phyloP scores from a whole-genome alignment of 2,888 invertebrate species.

The Drosophila seclusa region DNA sequence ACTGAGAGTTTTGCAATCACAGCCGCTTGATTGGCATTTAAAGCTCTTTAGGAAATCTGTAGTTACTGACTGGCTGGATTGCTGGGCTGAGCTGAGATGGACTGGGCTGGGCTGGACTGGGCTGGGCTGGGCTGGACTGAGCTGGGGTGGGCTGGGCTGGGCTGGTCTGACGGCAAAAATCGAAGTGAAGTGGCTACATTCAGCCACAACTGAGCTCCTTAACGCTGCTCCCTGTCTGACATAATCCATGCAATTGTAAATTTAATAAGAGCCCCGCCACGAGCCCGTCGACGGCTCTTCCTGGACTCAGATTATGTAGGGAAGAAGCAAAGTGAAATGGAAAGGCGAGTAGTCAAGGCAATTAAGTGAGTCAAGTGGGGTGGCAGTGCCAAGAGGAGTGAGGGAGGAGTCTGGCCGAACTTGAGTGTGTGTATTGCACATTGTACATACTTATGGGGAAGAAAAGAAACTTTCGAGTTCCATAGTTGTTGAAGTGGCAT shows the following conservation, averaged over 20 bases:
- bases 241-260: slow-evolving; percentile 81
- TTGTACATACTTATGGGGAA: not conserved
- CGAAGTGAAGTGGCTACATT: slow-evolving; percentile 74
- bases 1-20: slow-evolving; percentile 57
- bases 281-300: slow-evolving; percentile 1
- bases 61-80: slow-evolving; percentile 23
- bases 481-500: slow-evolving; percentile 32
- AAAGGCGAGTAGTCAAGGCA: slow-evolving; percentile 59
- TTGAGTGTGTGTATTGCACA: slow-evolving; percentile 21
- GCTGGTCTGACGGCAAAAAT: slow-evolving; percentile 70
- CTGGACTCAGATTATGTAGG: slow-evolving; percentile 28
- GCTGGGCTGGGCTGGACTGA: slow-evolving; percentile 16
- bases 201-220: slow-evolving; percentile 77
- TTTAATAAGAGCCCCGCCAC: slow-evolving; percentile 64
- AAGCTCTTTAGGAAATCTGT: slow-evolving; percentile 72
- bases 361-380: slow-evolving; percentile 53
- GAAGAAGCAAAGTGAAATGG: slow-evolving; percentile 22
- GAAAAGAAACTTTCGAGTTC: slow-evolving; percentile 49
- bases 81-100: not conserved
- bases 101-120: slow-evolving; percentile 47
- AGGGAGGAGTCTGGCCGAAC: slow-evolving; percentile 5
- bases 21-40: slow-evolving; percentile 76
- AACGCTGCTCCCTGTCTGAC: slow-evolving; percentile 72
- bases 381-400: not conserved
- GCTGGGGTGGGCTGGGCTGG: slow-evolving; percentile 49